Base-by-base conservation (phyloP, 2,888 invertebrate species). In the Seladonia tumulorum region DNA sequence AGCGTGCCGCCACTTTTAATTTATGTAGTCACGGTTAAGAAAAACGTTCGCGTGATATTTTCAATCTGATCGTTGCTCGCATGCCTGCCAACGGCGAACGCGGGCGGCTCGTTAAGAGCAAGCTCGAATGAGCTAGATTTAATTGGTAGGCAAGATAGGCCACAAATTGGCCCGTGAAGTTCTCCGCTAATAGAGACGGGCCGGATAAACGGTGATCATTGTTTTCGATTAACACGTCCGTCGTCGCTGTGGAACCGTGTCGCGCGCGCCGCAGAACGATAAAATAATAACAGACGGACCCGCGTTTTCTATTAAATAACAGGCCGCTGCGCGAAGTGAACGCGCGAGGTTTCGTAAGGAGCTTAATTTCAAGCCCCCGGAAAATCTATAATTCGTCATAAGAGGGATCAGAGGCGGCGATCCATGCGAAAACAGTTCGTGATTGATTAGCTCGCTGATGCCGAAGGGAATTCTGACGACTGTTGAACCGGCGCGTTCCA, bases 121-220 rank as follows among this genome's bases (percentile, higher is more conserved):
- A 18, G 18, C n/a, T 29, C 49, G 72, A 73, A 74, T 60, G 70
- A 73, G 35, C 22, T 35, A 73, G 73, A 81, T 82, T 82, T 82
- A 82, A 82, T 82, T 81, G 74, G 74, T 39, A 29, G 8, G 60
- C 60, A 29, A 75, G 74, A 45, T 29, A 68, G 16, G 12, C 73
- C 53, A 53, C 45, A 82, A 82, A 72, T 82, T 73, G 73, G 45
- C 60, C 66, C 53, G 53, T 66, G 81, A 80, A 49, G 53, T n/a
- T 82, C 63, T 18, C 45, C 63, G 14, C 12, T 8, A 49, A 73
- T 66, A 35, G 80, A 81, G 71, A 79, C 35, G 8, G 35, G 42
- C 53, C 18, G 66, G 29, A 73, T 73, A 68, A 73, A 71, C 71
- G 71, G 39, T 39, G 73, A 35, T 82, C n/a, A n/a, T 72, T 53